These are phyloP conservation scores for Sorex fumeus DNA, from an alignment of 2,113 vertebrate species.

Conservation along the genomic window DNA sequence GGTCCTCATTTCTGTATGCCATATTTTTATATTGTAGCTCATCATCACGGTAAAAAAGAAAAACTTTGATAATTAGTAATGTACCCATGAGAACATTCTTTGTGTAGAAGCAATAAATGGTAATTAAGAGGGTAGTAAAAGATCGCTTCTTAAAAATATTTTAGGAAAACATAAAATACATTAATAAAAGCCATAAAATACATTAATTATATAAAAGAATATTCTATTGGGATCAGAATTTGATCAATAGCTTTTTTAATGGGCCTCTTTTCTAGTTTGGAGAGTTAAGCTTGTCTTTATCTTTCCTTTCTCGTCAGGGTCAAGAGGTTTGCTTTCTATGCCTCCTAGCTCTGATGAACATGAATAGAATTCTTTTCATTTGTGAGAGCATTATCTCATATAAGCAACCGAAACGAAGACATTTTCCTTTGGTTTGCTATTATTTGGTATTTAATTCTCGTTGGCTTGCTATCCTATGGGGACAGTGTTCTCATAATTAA, in stretches of 20 bases:
- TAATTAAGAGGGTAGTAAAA: too few relatives aligned
- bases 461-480: slow-evolving; percentile 58
- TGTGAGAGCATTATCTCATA: slow-evolving; percentile 64
- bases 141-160: not conserved
- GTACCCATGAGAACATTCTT: not conserved
- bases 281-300: slow-evolving; percentile 25
- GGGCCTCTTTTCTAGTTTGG: not conserved
- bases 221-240: slow-evolving; percentile 11
- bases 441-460: slow-evolving; percentile 62
- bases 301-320: slow-evolving; percentile 55
- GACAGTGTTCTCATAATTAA: slow-evolving; percentile 69
- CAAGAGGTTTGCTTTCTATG: slow-evolving; percentile 66
- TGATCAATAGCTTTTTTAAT: not conserved
- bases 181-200: not conserved
- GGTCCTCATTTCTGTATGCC: not conserved
- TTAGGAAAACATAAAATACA: not conserved
- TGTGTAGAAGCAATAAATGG: not conserved
- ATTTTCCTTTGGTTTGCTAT: slow-evolving; percentile 69
- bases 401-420: slow-evolving; percentile 70
- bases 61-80: not conserved
- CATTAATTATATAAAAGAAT: slow-evolving; percentile 15
- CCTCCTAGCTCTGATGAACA: slow-evolving; percentile 50
- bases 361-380: slow-evolving; percentile 71
- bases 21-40: not conserved
- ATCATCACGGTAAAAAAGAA: slow-evolving; percentile 43